phyloP scores from a whole-genome alignment of 2,888 invertebrate species.

The Cryptocheilus praepositus region DNA sequence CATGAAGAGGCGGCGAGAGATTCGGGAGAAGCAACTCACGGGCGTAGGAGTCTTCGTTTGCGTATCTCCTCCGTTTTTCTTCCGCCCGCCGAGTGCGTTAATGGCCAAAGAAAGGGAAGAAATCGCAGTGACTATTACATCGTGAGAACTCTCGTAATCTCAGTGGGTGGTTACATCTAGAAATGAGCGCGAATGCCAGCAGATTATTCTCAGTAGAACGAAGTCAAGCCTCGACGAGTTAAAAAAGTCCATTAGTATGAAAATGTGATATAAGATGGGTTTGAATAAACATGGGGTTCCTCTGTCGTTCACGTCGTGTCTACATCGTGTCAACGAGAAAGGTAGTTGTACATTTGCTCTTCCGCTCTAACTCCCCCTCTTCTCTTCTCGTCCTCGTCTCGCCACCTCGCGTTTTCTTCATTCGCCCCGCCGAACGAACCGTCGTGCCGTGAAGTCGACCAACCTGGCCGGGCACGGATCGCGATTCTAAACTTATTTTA shows the following conservation, averaged over 20 bases:
- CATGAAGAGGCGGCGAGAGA: too few species aligned
- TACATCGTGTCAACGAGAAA: conserved; percentile 20
- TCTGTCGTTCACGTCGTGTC: conserved; percentile 42
- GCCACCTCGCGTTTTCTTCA: conserved; percentile 11
- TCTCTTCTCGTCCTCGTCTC: conserved; percentile 23
- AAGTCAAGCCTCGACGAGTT: conserved; percentile 31
- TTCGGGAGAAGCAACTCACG: too few species aligned
- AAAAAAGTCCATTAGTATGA: conserved; percentile 71
- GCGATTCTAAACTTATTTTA: conserved; percentile 67
- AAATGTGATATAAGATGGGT: conserved; percentile 65
- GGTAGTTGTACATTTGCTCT: conserved; percentile 11
- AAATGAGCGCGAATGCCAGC: background rate
- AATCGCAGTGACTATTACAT: too few species aligned
- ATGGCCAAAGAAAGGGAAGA: too few species aligned
- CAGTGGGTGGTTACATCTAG: background rate
- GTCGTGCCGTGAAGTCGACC: conserved; percentile 18
- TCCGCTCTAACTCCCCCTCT: background rate
- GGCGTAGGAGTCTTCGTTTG: too few species aligned
- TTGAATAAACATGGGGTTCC: conserved; percentile 65
- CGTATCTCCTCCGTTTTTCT: background rate
- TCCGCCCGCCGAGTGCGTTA: too few species aligned
- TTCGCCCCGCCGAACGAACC: conserved; percentile 21
- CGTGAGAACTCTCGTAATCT: too few species aligned
- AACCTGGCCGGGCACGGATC: conserved; percentile 32
- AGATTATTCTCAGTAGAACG: background rate